These are phyloP conservation scores for Labroides dimidiatus DNA, from an alignment of 2,797 vertebrate genomes.

Conservation along the genomic window DNA sequence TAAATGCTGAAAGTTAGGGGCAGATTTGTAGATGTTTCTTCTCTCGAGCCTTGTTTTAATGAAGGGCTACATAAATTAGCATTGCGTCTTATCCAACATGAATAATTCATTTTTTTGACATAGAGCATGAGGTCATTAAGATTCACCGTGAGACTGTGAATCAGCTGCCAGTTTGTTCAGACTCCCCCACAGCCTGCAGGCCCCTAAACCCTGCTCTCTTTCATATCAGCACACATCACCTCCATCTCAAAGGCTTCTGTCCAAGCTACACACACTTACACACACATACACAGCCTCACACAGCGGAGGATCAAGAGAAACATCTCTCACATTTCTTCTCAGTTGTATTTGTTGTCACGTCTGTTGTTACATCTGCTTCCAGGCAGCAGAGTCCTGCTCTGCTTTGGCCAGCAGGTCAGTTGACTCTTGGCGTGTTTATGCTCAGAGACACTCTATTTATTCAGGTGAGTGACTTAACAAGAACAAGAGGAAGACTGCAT, in stretches of 20 bases:
- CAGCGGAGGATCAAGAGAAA: slow-evolving; percentile 54
- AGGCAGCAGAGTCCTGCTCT: slow-evolving; percentile 27
- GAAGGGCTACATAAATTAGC: background rate
- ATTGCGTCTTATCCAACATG: background rate
- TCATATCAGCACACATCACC: slow-evolving; percentile 87
- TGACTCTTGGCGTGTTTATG: slow-evolving; percentile 57
- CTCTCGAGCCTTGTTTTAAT: background rate
- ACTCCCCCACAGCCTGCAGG: slow-evolving; percentile 75
- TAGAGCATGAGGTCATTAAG: slow-evolving; percentile 32
- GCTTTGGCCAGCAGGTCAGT: slow-evolving; percentile 29
- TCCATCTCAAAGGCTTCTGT: slow-evolving; percentile 91
- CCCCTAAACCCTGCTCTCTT: slow-evolving; percentile 80
- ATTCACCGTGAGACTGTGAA: slow-evolving; percentile 85
- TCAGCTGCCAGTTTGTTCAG: slow-evolving; percentile 79
- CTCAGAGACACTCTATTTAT: slow-evolving; percentile 66
- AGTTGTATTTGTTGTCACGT: slow-evolving; percentile 57
- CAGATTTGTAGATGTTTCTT: background rate
- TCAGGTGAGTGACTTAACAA: slow-evolving; percentile 61
- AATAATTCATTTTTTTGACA: slow-evolving; percentile 10
- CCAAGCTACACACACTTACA: slow-evolving; percentile 79
- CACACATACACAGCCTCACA: slow-evolving; percentile 33
- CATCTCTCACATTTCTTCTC: slow-evolving; percentile 39
- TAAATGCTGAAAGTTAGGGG: too few relatives aligned
- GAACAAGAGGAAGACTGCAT: slow-evolving; percentile 34
- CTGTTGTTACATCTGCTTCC: slow-evolving; percentile 64